These are phyloP conservation scores for Caenorhabditis sulstoni DNA, from an alignment of 2,888 invertebrate species.

Conservation along the genomic window DNA sequence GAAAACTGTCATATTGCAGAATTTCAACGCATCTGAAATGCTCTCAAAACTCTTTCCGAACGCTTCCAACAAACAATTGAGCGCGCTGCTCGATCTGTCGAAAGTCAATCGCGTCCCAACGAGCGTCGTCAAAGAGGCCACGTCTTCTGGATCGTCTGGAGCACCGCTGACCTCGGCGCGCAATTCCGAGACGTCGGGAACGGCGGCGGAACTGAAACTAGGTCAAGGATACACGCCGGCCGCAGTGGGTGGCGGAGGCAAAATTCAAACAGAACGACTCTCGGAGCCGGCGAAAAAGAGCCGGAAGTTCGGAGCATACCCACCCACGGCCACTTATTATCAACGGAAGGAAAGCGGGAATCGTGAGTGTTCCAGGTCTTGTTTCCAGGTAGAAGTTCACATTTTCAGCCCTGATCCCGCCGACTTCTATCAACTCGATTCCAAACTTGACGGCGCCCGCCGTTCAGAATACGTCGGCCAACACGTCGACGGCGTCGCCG, in stretches of 20 bases:
- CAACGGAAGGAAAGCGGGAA: constrained; percentile 64
- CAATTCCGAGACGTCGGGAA: background rate
- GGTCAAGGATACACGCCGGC: constrained; percentile 22
- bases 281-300: constrained; percentile 52
- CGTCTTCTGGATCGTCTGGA: constrained; percentile 30
- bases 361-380: too few relatives aligned
- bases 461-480: constrained; percentile 11
- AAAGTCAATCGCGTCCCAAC: constrained; percentile 57
- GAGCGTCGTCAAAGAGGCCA: constrained; percentile 13
- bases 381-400: background rate
- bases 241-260: constrained; percentile 51
- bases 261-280: constrained; percentile 41
- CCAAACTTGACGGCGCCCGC: background rate
- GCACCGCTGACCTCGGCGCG: background rate
- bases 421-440: constrained; percentile 12
- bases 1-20: too few relatives aligned
- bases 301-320: constrained; percentile 57
- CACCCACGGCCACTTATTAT: constrained; percentile 62
- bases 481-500: constrained; percentile 54
- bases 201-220: background rate
- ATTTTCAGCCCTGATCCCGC: constrained; percentile 27
- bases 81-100: constrained; percentile 57
- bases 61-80: constrained; percentile 52
- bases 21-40: constrained; percentile 43
- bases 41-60: constrained; percentile 59